Percentiles rank a stretch among this genome's conserved stretches.
Evolutionary conservation across 2,888 invertebrate species (phyloP).

Genomic region (Diarsia rubi): DNA sequence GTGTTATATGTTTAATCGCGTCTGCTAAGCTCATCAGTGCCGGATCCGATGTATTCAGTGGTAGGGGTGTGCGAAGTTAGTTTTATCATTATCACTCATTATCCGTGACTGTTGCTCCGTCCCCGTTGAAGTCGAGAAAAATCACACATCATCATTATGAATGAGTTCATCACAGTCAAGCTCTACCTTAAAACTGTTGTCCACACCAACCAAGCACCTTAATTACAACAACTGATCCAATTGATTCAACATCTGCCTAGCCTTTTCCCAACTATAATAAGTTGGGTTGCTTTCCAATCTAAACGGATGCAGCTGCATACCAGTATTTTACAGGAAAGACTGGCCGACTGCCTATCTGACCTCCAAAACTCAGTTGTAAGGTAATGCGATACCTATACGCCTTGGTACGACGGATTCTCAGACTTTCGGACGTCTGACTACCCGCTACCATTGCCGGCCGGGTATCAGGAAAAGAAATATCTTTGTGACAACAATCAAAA

Average conservation of each 20-base stretch:
- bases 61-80: slow-evolving; percentile 64
- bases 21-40: slow-evolving; percentile 79
- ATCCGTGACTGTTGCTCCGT: not conserved
- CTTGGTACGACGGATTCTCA: not conserved
- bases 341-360: not conserved
- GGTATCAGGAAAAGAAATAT: not conserved
- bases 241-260: not conserved
- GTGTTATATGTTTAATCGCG: slow-evolving; percentile 76
- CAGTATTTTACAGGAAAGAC: not conserved
- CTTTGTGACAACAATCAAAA: not conserved
- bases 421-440: not conserved
- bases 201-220: not conserved
- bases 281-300: not conserved
- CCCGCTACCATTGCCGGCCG: not conserved
- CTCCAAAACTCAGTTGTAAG: not conserved
- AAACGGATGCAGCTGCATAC: not conserved
- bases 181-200: not conserved
- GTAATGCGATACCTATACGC: not conserved
- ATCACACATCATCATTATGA: not conserved
- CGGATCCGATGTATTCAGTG: slow-evolving; percentile 66
- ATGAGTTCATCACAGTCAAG: not conserved
- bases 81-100: not conserved
- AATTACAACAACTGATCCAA: not conserved
- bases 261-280: not conserved
- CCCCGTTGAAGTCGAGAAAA: not conserved